Evolutionary conservation across 1,140 invertebrate species (phyloP).

Genomic region (Drosophila pseudoananassae): DNA sequence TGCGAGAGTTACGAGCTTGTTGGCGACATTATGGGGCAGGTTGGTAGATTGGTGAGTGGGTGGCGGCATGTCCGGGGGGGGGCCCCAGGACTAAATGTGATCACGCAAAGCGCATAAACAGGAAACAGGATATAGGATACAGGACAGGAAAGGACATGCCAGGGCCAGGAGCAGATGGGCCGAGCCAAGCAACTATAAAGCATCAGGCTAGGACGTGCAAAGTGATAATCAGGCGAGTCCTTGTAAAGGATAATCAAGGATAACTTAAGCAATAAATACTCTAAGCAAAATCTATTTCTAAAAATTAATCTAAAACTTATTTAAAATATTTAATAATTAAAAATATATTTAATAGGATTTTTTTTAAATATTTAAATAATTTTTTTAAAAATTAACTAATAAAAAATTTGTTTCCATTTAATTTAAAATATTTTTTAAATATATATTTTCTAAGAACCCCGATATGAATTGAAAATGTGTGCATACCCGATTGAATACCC

Average conservation of each 20-base stretch:
- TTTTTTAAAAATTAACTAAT: no score
- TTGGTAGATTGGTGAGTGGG: background rate
- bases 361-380: no score
- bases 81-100: constrained; percentile 55
- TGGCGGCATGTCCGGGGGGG: constrained; percentile 10
- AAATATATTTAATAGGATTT: no score
- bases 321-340: no score
- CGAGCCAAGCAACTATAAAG: constrained; percentile 64
- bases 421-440: background rate
- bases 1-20: constrained; percentile 37
- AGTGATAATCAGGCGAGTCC: constrained; percentile 64
- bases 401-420: background rate
- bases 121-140: constrained; percentile 24
- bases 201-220: constrained; percentile 66
- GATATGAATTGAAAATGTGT: background rate
- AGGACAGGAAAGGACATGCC: background rate
- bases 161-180: constrained; percentile 24
- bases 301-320: no score
- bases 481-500: constrained; percentile 15
- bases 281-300: background rate
- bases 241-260: constrained; percentile 10
- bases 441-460: background rate
- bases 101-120: constrained; percentile 75
- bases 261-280: background rate
- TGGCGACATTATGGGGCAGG: constrained; percentile 24